phyloP scores from a whole-genome alignment of 2,113 vertebrate species.

The Mesitornis unicolor region DNA sequence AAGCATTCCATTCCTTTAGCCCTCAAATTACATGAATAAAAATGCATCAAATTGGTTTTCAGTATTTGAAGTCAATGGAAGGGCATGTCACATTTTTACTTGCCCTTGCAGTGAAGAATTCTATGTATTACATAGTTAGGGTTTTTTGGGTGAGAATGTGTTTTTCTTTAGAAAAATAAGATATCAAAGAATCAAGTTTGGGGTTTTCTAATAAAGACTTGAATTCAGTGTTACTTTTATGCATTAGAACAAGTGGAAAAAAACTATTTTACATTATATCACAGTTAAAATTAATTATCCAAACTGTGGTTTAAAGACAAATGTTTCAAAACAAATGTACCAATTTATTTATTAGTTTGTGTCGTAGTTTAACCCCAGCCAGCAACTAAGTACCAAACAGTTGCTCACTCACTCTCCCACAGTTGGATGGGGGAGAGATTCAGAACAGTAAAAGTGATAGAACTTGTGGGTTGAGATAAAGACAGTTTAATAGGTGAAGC shows the following conservation, averaged over 20 bases:
- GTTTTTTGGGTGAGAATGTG: neutral
- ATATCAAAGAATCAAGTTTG: neutral
- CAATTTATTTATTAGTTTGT: neutral
- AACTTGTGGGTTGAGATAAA: too few relatives aligned
- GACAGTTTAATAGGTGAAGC: too few relatives aligned
- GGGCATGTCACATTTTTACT: neutral
- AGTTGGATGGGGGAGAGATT: too few relatives aligned
- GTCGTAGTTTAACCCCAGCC: too few relatives aligned
- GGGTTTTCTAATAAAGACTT: neutral
- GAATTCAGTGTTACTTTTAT: neutral
- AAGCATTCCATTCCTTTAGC: neutral
- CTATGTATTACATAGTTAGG: neutral
- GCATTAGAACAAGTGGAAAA: neutral
- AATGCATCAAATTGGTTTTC: neutral
- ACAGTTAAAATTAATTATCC: neutral
- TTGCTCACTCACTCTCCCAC: too few relatives aligned
- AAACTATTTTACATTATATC: neutral
- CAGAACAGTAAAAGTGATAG: too few relatives aligned
- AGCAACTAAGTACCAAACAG: too few relatives aligned
- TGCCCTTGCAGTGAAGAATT: neutral
- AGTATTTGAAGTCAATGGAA: neutral
- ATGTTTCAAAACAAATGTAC: neutral
- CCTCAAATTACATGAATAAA: neutral
- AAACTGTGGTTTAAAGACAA: neutral
- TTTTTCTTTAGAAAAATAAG: neutral